Evolutionary conservation across 2,797 vertebrate genomes (phyloP), one percentile per base, ranked within the genome.

Genomic region (Danio albolineatus): DNA sequence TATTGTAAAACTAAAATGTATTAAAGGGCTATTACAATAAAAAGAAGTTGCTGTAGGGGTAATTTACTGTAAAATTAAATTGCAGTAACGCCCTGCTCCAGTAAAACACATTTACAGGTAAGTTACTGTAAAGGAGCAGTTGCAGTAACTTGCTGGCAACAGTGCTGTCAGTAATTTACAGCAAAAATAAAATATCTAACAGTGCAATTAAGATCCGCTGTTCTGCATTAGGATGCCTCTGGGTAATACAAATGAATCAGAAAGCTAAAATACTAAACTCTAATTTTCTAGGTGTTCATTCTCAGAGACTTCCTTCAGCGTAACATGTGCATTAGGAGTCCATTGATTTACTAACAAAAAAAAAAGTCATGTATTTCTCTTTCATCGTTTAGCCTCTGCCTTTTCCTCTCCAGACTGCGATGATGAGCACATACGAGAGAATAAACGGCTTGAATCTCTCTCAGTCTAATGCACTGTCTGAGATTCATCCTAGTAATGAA

Each of bases 401-500:
- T 62, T 1, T 49, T 44, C 70, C 12, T n/a, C 21, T 74, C 4
- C 41, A 59, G 70, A 59, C 36, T 39, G 36, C 43, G 53, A 53
- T 38, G 38, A 54, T 53, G 2, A 62, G 28, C 16, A 39, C 36
- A 8, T 19, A 43, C 4, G 12, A 64, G 36, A 62, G n/a, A 75
- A 41, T 39, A 28, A 74, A 74, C 48, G 57, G 62, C 21, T 49
- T 12, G 28, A 59, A 73, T 56, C n/a, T 21, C 14, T 39, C 7
- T 48, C 46, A 12, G 67, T 48, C 41, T 65, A n/a, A 54, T 76
- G 38, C 59, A 53, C 73, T 65, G 44, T 39, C 19, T 21, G 61
- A 51, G 62, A 75, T 80, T 59, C 65, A n/a, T 66, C 70, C 54
- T 60, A 48, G 62, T 70, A 60, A 74, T 21, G 13, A 64, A 38